Evolutionary conservation across 1,140 invertebrate species (phyloP), one percentile per base, ranked within the genome.

Genomic region (Melanaphis sacchari): DNA sequence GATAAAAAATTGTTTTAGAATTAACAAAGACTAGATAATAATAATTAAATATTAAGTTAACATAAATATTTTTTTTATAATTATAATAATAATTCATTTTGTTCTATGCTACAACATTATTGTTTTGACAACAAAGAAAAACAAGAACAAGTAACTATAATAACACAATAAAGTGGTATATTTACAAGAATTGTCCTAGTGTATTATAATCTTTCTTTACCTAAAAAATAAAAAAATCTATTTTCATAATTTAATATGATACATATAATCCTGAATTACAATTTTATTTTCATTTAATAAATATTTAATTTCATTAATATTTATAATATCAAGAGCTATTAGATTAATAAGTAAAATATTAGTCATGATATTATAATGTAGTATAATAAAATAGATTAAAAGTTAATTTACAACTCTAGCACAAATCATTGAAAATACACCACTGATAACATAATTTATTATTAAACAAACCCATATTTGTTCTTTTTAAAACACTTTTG

Each of bases 21-120:
- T 90, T 31, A 90, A 90, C 89, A 90, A 84, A 93, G 91, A 93
- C 91, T 93, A 93, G 91, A 93, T 84, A 84, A 85, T 92, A 92
- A 49, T 93, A 85, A 93, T 93, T 93, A 93, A 85, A 52, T 38
- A 93, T 49, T 93, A 93, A 93, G 81, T 85, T 93, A 93, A 93
- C 76, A 93, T 38, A 85, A 93, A 84, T 93, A 81, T 54, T 93
- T 84, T 81, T 82, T 92, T 52, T 76, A 26, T 49, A 84, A 82
- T 92, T 84, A 91, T 66, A 89, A 66, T 76, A 81, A 85, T 85
- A 93, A 93, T 92, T 49, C 59, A 46, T 92, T 54, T 82, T 90
- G 38, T 90, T 66, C 89, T 90, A 66, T 21, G 38, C 89, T 90
- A 90, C 38, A 41, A 90, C 52, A 41, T 90, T 90, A 38, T 90